phyloP scores from a whole-genome alignment of 1,140 invertebrate species.

The Berghia stephanieae region DNA sequence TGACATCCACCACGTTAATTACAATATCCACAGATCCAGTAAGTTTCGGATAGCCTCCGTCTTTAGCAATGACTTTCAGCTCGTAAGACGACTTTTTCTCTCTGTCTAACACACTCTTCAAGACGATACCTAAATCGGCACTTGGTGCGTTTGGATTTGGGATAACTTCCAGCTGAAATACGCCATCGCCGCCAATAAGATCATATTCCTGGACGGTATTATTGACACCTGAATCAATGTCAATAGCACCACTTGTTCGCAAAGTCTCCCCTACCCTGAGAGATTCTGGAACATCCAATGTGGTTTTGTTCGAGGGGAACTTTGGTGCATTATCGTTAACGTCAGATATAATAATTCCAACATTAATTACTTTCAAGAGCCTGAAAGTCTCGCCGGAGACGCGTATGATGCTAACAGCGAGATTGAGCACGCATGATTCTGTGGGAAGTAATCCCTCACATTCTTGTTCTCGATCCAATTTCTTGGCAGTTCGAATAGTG shows the following conservation, averaged over 20 bases:
- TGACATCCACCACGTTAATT: constrained; percentile 94
- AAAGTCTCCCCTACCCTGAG: constrained; percentile 72
- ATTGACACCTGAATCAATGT: constrained; percentile 73
- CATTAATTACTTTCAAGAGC: constrained; percentile 55
- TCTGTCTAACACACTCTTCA: constrained; percentile 75
- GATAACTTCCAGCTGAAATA: constrained; percentile 50
- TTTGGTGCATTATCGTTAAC: constrained; percentile 93
- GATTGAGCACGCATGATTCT: constrained; percentile 43
- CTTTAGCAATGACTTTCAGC: constrained; percentile 84
- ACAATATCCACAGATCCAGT: constrained; percentile 88
- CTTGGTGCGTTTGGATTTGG: constrained; percentile 43
- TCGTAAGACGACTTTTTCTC: constrained; percentile 91
- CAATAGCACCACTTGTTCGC: constrained; percentile 68
- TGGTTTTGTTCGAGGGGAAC: constrained; percentile 69
- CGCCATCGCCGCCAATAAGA: constrained; percentile 52
- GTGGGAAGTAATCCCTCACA: constrained; percentile 40
- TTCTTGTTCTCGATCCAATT: constrained; percentile 51
- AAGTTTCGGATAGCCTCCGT: constrained; percentile 88
- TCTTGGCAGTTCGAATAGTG: constrained; percentile 44
- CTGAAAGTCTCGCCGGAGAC: constrained; percentile 37
- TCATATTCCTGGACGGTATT: constrained; percentile 54
- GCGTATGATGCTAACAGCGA: constrained; percentile 55
- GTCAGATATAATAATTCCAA: constrained; percentile 70
- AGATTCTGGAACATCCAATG: constrained; percentile 65
- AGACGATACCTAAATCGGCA: constrained; percentile 49